A percentile compares a stretch with the other conserved stretches of the same genome.
Conservation (phyloP, 30 jellyfish, hydroid and myxozoan genomes). For the Nemopilema nomurai region DNA sequence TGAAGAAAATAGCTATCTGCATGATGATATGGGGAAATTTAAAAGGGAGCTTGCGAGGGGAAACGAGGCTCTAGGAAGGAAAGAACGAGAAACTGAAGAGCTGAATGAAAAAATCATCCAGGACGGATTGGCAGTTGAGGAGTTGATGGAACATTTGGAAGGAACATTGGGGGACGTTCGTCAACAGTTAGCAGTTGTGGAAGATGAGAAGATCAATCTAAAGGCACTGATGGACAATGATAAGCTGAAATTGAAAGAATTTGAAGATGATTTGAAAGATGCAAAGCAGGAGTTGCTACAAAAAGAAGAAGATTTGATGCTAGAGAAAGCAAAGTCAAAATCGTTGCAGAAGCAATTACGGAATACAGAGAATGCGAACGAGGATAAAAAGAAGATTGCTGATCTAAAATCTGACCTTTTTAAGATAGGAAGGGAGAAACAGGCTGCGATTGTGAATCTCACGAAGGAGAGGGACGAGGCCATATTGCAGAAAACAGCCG, state of each 20-base stretch:
- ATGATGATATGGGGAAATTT: neutral
- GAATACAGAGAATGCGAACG: constrained; percentile 4
- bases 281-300: constrained; percentile 17
- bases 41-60: constrained; percentile 15
- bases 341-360: constrained; percentile 15
- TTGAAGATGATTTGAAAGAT: constrained; percentile 11
- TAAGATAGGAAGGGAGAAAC: constrained; percentile 38
- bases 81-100: constrained; percentile 17
- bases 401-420: constrained; percentile 41
- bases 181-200: constrained; percentile 34
- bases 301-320: constrained; percentile 13
- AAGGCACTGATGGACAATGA: constrained; percentile 27
- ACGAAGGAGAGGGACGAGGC: constrained; percentile 52
- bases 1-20: constrained; percentile 9
- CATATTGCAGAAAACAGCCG: constrained; percentile 38
- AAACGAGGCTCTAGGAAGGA: constrained; percentile 8
- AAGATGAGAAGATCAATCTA: constrained; percentile 31
- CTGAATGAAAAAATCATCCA: constrained; percentile 11
- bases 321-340: constrained; percentile 36
- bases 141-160: constrained; percentile 35
- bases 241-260: neutral
- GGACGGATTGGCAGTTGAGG: constrained; percentile 56
- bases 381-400: constrained; percentile 11
- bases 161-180: constrained; percentile 39
- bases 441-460: constrained; percentile 11